Base-by-base conservation (phyloP, 2,113 vertebrate genomes). In the Chamaea fasciata region DNA sequence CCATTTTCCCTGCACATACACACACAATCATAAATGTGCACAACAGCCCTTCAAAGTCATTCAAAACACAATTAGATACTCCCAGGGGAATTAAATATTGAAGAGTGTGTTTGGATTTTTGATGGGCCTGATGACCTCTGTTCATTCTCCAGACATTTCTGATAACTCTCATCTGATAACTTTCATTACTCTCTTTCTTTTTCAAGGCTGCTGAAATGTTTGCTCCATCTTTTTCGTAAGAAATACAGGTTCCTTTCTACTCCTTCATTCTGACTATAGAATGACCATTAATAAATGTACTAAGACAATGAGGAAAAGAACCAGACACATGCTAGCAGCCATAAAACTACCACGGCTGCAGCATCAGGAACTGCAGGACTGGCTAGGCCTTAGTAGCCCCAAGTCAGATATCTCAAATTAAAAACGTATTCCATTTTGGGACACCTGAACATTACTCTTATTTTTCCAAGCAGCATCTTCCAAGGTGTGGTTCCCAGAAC, bases 61-160 rank as follows among this genome's bases (percentile, higher is more conserved):
- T 95, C 81, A 85, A 95, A 89, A 96, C 63, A 95, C 52, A 93
- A 96, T 92, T 93, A 96, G 85, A 92, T 56, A 70, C 20, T 41
- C 94, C 65, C 92, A 78, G 46, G 74, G 50, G 77, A 95, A 97
- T 96, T 92, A 96, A 95, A 95, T 71, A 91, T 26, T 73, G 44
- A 97, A 95, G 76, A 92, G 42, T 31, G 11, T 83, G 78, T 69
- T 89, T 52, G 80, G 83, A 84, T 67, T 69, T 31, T 41, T 85
- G 70, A 91, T 63, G 49, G 57, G 75, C 24, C 73, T 63, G 59
- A 73, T 74, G 90, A 96, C 83, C 65, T 76, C 76, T 89, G 28
- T 33, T 93, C 21, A 7, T 91, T 96, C 86, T 69, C 65, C n/a
- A 42, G 87, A 85, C 7, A 7, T 50, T 74, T 46, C 69, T 92